Evolutionary conservation across 2,888 invertebrate genomes (phyloP), one percentile per base, ranked within the genome.

Genomic region (Slavum lentiscoides): DNA sequence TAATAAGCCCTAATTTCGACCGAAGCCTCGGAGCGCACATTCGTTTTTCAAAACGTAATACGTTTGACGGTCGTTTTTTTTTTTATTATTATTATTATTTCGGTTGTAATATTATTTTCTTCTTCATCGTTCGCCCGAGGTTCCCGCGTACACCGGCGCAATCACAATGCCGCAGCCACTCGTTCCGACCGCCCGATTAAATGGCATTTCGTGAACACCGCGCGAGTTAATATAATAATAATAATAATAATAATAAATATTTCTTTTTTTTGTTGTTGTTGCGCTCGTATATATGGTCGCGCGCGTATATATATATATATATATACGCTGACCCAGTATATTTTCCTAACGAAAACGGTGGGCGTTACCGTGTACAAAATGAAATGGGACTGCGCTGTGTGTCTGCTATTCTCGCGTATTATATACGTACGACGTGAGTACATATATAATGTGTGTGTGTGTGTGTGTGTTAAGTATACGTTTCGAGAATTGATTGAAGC

Each of bases 401-500:
- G 66, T 66, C 39, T 77, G 74, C 11, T 13, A 1, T 6, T 23
- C 30, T 4, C 30, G 19, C 21, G 49, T 49, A 11, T 43, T 11
- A 68, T 21, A 66, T 19, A 53, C 8, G 9, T 66, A 67, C 11
- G n/a, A 43, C 15, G 62, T 30, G 72, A 17, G 17, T 43, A 43
- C 1, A 43, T 43, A 43, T 19, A 30, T 30, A 30, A 49, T 39
- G 30, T 30, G 49, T 23, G 49, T n/a, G n/a, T n/a, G 62, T 49
- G 13, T 30, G 74, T 39, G 64, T 55, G 43, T 23, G 62, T 80
- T 80, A 80, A 80, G 80, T 80, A 80, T 80, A 80, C 55, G 80
- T 80, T 80, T 80, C 80, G 58, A n/a, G 64, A 72, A 80, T 64
- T 72, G 80, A 80, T 80, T 80, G 80, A 80, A 80, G 80, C 62